Conservation (phyloP, 2,888 invertebrate species). For the Allacma fusca region DNA sequence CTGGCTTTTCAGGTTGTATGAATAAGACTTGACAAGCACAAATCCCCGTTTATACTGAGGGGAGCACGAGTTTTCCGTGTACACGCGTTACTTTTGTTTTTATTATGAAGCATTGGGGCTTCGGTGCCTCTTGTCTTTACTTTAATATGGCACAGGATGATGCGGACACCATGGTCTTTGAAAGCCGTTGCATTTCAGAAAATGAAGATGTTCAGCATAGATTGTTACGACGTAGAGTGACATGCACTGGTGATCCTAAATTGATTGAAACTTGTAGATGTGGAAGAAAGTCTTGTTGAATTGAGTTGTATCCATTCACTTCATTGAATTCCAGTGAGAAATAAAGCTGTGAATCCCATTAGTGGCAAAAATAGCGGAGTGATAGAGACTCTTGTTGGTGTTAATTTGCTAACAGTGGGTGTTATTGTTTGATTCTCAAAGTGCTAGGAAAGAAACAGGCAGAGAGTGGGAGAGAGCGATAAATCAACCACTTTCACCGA, state of each 20-base stretch:
- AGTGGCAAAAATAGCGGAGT: not conserved
- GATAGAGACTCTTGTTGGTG: not conserved
- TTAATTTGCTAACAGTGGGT: slow-evolving; percentile 1
- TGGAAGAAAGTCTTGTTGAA: too few relatives aligned
- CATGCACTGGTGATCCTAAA: too few relatives aligned
- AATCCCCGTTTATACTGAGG: not conserved
- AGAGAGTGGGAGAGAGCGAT: slow-evolving; percentile 26
- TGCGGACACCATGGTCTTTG: too few relatives aligned
- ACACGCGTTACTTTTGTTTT: too few relatives aligned
- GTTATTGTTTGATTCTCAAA: not conserved
- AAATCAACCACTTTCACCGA: slow-evolving; percentile 36
- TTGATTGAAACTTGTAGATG: too few relatives aligned
- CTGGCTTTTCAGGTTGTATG: not conserved
- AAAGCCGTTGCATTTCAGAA: too few relatives aligned
- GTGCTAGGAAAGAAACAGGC: not conserved
- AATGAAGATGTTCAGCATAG: too few relatives aligned
- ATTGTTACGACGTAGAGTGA: too few relatives aligned
- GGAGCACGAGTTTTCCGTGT: too few relatives aligned
- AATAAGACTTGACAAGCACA: not conserved
- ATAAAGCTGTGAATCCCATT: not conserved
- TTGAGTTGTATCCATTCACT: not conserved
- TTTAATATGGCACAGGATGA: too few relatives aligned
- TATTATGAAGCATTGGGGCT: too few relatives aligned
- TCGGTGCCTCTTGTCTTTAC: not conserved
- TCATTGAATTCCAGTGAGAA: not conserved